Evolutionary conservation across 1,140 invertebrate species (phyloP).

Genomic region (Lethocerus indicus): DNA sequence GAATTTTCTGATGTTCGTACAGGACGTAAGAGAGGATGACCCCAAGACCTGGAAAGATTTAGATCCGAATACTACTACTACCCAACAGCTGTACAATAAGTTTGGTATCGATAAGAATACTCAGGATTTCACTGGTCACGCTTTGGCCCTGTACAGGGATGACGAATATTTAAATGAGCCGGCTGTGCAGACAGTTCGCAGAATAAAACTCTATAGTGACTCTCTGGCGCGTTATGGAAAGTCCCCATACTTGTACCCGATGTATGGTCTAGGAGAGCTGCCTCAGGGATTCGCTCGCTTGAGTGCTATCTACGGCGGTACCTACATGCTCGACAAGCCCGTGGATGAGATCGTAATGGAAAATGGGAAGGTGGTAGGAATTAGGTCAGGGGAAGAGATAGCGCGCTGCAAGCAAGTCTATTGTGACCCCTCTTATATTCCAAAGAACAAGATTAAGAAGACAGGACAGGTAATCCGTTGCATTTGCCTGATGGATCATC

Average conservation of each 20-base stretch:
- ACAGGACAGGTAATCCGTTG: constrained; percentile 84
- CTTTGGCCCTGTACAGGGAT: constrained; percentile 84
- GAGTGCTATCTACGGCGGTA: constrained; percentile 98
- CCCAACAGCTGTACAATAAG: constrained; percentile 84
- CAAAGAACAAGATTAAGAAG: constrained; percentile 52
- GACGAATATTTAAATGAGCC: constrained; percentile 77
- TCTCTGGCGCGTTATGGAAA: constrained; percentile 96
- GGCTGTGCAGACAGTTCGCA: constrained; percentile 66
- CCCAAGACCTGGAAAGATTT: constrained; percentile 89
- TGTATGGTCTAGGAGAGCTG: constrained; percentile 97
- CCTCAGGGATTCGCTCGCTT: constrained; percentile 98
- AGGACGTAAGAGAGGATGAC: constrained; percentile 85
- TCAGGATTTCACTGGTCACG: constrained; percentile 97
- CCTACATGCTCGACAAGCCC: constrained; percentile 98
- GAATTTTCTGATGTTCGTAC: constrained; percentile 90
- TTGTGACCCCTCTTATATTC: constrained; percentile 96
- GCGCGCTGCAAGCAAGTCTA: constrained; percentile 96
- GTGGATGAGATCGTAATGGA: constrained; percentile 92
- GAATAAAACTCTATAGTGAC: constrained; percentile 94
- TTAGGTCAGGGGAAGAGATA: constrained; percentile 81
- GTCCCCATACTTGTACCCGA: constrained; percentile 96
- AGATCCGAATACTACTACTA: constrained; percentile 68
- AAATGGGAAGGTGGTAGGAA: constrained; percentile 70
- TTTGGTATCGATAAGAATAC: constrained; percentile 95
- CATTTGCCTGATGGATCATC: constrained; percentile 96